Evolutionary conservation across 2,888 invertebrate species (phyloP).

Genomic region (Noctua comes): DNA sequence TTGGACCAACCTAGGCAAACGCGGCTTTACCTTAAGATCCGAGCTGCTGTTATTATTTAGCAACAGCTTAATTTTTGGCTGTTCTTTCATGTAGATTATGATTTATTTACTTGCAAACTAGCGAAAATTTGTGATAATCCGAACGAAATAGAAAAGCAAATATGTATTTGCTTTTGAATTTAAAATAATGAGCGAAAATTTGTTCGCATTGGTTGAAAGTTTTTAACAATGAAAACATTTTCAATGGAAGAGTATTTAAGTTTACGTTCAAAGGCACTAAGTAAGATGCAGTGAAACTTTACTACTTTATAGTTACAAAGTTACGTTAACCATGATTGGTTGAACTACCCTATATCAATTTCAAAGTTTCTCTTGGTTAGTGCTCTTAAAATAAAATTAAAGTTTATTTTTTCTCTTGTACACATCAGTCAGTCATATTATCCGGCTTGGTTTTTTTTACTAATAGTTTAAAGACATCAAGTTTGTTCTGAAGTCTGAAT

Average conservation of each 20-base stretch:
- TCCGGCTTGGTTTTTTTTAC: not conserved
- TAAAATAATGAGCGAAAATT: not conserved
- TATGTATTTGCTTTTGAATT: not conserved
- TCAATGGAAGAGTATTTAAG: slow-evolving; percentile 6
- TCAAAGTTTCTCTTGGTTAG: not conserved
- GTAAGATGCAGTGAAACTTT: slow-evolving; percentile 18
- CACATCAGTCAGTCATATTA: not conserved
- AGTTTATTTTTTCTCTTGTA: not conserved
- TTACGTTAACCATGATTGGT: slow-evolving; percentile 16
- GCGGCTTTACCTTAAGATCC: not conserved
- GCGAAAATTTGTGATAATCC: not conserved
- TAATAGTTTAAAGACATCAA: not conserved
- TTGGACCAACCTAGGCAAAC: not conserved
- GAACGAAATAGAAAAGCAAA: no score
- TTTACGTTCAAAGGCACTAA: slow-evolving; percentile 13
- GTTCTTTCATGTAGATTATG: not conserved
- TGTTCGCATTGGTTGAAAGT: slow-evolving; percentile 5
- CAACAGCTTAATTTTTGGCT: not conserved
- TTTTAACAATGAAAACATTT: slow-evolving; percentile 4
- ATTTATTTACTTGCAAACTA: not conserved
- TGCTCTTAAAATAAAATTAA: slow-evolving; percentile 2
- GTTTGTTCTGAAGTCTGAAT: no score
- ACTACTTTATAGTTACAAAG: slow-evolving; percentile 10
- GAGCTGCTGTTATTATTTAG: not conserved
- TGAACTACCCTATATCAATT: not conserved